Evolutionary conservation across 1,140 invertebrate genomes (phyloP).

Genomic region (Pseudomyrmex pallidus): DNA sequence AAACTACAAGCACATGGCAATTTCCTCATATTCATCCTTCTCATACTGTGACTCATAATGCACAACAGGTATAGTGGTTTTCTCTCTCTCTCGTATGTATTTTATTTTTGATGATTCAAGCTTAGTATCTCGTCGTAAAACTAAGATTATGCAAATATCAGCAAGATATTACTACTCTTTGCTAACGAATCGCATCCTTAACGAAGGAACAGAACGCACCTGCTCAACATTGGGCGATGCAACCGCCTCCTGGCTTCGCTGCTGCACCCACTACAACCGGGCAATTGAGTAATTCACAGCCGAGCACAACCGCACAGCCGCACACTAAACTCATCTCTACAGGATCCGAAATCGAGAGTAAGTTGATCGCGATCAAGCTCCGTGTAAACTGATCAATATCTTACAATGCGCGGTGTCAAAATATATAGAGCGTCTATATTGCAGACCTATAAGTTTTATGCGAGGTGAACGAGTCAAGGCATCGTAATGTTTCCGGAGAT

Average conservation of each 20-base stretch:
- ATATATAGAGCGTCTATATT: constrained; percentile 61
- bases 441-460: constrained; percentile 78
- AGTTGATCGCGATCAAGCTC: constrained; percentile 72
- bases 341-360: constrained; percentile 84
- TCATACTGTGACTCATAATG: constrained; percentile 81
- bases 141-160: no score
- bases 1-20: constrained; percentile 83
- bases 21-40: constrained; percentile 82
- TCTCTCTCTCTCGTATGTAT: neutral
- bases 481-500: constrained; percentile 51
- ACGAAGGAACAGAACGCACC: constrained; percentile 81
- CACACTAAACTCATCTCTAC: constrained; percentile 84
- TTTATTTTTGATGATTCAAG: no score
- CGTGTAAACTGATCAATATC: constrained; percentile 61
- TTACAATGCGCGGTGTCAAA: constrained; percentile 32
- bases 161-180: no score
- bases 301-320: constrained; percentile 83
- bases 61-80: constrained; percentile 80
- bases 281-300: constrained; percentile 80
- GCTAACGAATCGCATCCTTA: constrained; percentile 18
- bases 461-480: constrained; percentile 71
- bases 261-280: constrained; percentile 80
- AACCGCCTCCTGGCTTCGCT: constrained; percentile 85
- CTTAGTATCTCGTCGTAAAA: no score
- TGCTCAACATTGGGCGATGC: constrained; percentile 84